These are phyloP conservation scores for Onychorhynchus coronatus DNA, from an alignment of 2,113 vertebrate species.

Conservation along the genomic window DNA sequence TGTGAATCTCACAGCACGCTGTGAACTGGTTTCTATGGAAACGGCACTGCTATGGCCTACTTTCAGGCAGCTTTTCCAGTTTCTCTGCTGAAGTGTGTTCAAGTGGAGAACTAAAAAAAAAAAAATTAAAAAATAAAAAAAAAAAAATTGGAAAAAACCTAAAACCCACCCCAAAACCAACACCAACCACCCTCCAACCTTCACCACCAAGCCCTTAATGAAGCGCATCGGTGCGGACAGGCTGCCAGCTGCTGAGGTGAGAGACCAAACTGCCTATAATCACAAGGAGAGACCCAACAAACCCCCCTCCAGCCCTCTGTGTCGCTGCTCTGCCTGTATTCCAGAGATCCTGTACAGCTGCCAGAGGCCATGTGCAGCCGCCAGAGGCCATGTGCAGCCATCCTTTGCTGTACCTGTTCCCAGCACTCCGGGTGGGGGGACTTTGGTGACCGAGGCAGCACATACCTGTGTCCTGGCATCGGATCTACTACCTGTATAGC, in stretches of 20 bases:
- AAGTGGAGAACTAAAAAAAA: constrained; percentile 63
- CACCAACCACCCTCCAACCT: background rate
- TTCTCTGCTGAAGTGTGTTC: constrained; percentile 79
- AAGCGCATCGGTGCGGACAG: background rate
- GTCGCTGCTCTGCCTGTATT: background rate
- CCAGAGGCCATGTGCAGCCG: no score
- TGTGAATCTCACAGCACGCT: constrained; percentile 84
- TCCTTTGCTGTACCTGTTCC: background rate
- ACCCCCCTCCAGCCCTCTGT: background rate
- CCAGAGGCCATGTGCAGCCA: background rate
- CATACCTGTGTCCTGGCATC: background rate
- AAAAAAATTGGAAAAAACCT: background rate
- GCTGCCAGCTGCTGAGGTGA: background rate
- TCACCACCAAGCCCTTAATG: constrained; percentile 53
- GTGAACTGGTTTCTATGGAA: constrained; percentile 89
- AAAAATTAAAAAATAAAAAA: background rate
- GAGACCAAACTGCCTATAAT: constrained; percentile 20
- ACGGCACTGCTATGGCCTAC: constrained; percentile 88
- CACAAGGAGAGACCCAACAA: background rate
- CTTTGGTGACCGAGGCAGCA: background rate
- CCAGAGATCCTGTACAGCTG: background rate
- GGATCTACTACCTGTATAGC: background rate
- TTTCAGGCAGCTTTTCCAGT: constrained; percentile 86
- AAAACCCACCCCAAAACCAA: background rate
- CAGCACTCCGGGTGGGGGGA: rapidly evolving